A percentile compares a stretch with the other conserved stretches of the same genome.
Evolutionary conservation across 2,797 vertebrate species (phyloP).

Genomic region (Myiotriccus ornatus): DNA sequence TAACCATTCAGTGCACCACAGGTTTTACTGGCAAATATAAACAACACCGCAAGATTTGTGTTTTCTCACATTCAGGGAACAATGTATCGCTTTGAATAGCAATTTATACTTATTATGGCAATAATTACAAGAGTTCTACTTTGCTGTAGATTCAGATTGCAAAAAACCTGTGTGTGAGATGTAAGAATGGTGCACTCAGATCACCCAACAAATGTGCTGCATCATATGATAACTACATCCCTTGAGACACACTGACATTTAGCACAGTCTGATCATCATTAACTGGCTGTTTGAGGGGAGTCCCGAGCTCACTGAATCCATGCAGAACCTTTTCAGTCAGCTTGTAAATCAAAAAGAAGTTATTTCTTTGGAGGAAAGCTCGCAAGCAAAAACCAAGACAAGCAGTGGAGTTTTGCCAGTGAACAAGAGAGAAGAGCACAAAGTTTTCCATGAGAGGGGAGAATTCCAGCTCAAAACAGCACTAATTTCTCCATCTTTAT

Average conservation of each 20-base stretch:
- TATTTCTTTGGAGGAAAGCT: background rate
- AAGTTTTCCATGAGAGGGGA: background rate
- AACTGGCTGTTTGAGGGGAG: background rate
- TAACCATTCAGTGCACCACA: background rate
- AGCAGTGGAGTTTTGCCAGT: background rate
- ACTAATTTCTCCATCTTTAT: background rate
- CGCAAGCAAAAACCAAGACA: background rate
- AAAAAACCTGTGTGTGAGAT: background rate
- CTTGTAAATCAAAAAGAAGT: background rate
- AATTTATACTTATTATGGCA: too few species aligned
- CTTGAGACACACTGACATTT: background rate
- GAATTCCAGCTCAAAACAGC: background rate
- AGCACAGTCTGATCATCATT: background rate
- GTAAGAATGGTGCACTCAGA: background rate
- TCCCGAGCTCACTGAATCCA: background rate
- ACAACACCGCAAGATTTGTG: background rate
- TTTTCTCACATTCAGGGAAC: background rate
- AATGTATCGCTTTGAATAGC: background rate
- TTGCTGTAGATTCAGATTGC: background rate
- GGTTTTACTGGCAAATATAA: background rate
- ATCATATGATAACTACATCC: background rate
- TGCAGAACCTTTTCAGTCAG: too few species aligned
- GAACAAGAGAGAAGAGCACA: background rate
- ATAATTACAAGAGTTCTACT: background rate
- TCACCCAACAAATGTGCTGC: background rate